Evolutionary conservation across 2,888 invertebrate species (phyloP).

Genomic region (Odontothrips loti): DNA sequence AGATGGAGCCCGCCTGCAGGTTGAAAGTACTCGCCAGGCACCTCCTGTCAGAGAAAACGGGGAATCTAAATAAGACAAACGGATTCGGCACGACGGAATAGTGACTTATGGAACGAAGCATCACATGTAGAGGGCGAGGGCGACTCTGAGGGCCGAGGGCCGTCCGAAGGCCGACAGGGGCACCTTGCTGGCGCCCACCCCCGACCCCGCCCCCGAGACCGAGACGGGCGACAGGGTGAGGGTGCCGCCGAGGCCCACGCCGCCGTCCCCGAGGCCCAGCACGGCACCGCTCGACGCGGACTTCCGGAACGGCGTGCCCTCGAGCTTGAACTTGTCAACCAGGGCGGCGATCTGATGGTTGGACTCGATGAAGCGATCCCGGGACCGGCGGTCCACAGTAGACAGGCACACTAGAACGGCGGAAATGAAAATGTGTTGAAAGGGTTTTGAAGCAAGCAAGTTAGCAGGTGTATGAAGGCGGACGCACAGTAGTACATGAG

Average conservation of each 20-base stretch:
- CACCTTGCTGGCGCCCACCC: constrained; percentile 53
- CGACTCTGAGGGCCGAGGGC: constrained; percentile 63
- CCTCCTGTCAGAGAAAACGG: constrained; percentile 57
- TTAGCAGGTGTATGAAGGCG: too few relatives aligned
- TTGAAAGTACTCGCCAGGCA: constrained; percentile 73
- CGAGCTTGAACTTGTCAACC: constrained; percentile 85
- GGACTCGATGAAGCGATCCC: constrained; percentile 88
- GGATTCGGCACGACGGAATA: neutral
- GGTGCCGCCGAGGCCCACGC: constrained; percentile 46
- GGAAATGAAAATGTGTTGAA: neutral
- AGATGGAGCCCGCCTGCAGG: constrained; percentile 68
- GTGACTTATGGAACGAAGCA: constrained; percentile 27
- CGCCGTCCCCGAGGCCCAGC: constrained; percentile 48
- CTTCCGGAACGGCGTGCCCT: constrained; percentile 73
- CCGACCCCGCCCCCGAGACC: constrained; percentile 39
- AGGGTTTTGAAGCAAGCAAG: too few relatives aligned
- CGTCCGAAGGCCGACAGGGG: constrained; percentile 70
- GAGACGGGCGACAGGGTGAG: constrained; percentile 45
- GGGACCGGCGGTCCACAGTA: constrained; percentile 72
- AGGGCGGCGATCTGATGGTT: constrained; percentile 88
- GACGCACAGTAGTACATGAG: constrained; percentile 93
- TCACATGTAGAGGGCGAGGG: constrained; percentile 66
- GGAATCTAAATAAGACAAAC: constrained; percentile 5
- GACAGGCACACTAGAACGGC: constrained; percentile 63
- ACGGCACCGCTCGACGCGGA: constrained; percentile 45